phyloP scores from a whole-genome alignment of 2,113 vertebrate genomes.

The Phasianus colchicus region DNA sequence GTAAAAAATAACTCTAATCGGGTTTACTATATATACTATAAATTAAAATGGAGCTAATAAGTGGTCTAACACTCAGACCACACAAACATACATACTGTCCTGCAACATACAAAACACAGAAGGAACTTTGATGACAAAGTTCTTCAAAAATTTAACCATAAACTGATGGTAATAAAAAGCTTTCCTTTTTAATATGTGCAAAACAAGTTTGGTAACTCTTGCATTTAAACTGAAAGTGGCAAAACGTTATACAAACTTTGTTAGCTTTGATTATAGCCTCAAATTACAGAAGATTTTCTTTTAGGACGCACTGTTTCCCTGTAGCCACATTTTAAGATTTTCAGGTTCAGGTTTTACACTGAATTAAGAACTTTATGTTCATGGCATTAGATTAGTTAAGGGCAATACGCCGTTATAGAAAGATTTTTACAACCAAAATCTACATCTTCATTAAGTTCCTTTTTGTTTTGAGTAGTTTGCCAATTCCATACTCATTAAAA shows the following conservation, averaged over 20 bases:
- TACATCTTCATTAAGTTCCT: neutral
- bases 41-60: neutral
- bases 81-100: neutral
- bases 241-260: neutral
- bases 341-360: neutral
- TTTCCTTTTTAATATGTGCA: neutral
- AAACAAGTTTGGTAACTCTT: neutral
- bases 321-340: neutral
- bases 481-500: accelerated
- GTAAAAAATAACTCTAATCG: neutral
- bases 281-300: neutral
- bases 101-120: neutral
- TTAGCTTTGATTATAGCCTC: neutral
- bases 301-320: neutral
- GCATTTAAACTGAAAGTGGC: neutral
- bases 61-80: neutral
- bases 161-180: neutral
- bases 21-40: neutral
- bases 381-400: neutral
- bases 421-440: neutral
- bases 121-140: neutral
- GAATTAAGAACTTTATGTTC: neutral
- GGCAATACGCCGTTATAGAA: neutral
- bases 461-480: conserved; percentile 23
- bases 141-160: neutral